These are phyloP conservation scores for Malurus melanocephalus DNA, from an alignment of 2,113 vertebrate genomes.

Conservation along the genomic window DNA sequence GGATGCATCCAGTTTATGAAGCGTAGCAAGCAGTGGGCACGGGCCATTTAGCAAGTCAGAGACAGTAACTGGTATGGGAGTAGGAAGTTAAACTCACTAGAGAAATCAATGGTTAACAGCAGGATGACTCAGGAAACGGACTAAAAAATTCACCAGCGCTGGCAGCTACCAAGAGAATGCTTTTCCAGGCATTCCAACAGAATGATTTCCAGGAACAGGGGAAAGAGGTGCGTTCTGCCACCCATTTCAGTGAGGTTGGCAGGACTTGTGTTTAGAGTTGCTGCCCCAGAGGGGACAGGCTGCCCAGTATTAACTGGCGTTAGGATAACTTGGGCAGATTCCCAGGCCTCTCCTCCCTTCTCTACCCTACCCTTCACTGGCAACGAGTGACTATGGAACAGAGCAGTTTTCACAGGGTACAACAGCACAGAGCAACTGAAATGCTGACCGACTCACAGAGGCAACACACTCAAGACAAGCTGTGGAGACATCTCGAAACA, in stretches of 20 bases:
- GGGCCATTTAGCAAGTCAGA: neutral
- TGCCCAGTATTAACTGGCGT: neutral
- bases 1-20: neutral
- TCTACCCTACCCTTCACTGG: neutral
- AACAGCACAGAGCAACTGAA: fast-evolving
- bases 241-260: no score
- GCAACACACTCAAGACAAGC: neutral
- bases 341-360: neutral
- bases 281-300: neutral
- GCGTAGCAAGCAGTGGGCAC: neutral
- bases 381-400: fast-evolving
- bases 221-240: neutral
- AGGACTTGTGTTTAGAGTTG: neutral
- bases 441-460: neutral
- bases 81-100: neutral
- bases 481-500: neutral
- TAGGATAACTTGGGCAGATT: neutral
- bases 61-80: neutral
- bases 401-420: fast-evolving
- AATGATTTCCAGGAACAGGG: neutral
- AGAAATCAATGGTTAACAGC: neutral
- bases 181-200: no score
- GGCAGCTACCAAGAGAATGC: neutral
- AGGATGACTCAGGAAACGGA: neutral
- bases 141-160: neutral